Percentiles rank a stretch among this genome's conserved stretches.
phyloP scores from a whole-genome alignment of 2,888 invertebrate species.

The Parthenolecanium corni region DNA sequence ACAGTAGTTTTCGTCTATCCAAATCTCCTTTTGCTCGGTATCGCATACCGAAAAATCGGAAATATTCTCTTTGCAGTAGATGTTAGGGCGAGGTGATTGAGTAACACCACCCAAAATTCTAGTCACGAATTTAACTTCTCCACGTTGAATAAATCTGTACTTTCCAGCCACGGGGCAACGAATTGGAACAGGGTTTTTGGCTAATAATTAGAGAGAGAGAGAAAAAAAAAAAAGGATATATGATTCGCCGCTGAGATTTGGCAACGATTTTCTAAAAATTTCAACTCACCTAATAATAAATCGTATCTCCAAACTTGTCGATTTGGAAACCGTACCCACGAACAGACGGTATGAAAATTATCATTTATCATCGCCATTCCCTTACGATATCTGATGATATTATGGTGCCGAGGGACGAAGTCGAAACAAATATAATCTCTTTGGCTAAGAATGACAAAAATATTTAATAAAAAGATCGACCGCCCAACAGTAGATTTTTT shows the following conservation, averaged over 20 bases:
- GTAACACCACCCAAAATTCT: conserved; percentile 94
- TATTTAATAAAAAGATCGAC: not conserved
- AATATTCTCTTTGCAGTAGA: conserved; percentile 83
- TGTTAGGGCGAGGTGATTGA: conserved; percentile 79
- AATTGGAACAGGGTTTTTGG: conserved; percentile 81
- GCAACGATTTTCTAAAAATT: not conserved
- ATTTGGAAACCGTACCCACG: conserved; percentile 84
- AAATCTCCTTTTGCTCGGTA: conserved; percentile 85
- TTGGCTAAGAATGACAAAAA: conserved; percentile 52
- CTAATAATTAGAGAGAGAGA: conserved; percentile 39
- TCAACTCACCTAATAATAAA: conserved; percentile 51
- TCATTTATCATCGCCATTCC: conserved; percentile 81
- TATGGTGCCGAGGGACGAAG: conserved; percentile 90
- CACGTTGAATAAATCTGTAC: conserved; percentile 82
- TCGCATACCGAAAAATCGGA: conserved; percentile 94
- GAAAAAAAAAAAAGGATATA: too few species aligned
- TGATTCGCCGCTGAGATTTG: not conserved
- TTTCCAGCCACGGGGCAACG: conserved; percentile 94
- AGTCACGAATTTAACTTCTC: conserved; percentile 83
- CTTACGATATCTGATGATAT: conserved; percentile 80
- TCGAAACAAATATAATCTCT: conserved; percentile 96
- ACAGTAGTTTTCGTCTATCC: conserved; percentile 91
- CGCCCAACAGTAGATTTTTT: not conserved
- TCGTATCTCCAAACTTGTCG: conserved; percentile 77
- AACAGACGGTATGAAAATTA: conserved; percentile 84